Base-by-base conservation (phyloP, 2,797 vertebrate species). In the Acrossocheilus wenchowensis region DNA sequence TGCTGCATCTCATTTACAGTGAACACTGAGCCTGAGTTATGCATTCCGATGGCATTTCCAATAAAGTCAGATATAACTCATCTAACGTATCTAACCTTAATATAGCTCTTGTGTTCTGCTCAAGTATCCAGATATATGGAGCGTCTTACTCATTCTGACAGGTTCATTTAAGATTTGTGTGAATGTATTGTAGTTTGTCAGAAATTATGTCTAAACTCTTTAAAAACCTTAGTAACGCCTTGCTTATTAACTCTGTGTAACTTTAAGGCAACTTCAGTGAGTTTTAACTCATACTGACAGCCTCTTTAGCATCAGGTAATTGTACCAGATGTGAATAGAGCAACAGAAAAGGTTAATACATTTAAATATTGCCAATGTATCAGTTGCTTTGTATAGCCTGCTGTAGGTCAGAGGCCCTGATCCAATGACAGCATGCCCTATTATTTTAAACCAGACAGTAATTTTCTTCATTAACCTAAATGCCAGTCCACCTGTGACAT, bases 381-480 rank as follows among this genome's bases (percentile, higher is more conserved):
- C 69, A n/a, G 83, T 81, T 88, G 72, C 50, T 79, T 77, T 84
- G 80, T 68, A 79, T 84, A 87, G 82, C 68, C 54, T 87, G 86
- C 87, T 91, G 64, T 54, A 89, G 90, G 92, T 93, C 90, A 93
- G 74, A 84, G 82, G 82, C 30, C 75, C 50, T 81, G 85, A 90
- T 79, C 82, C 72, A 71, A 81, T 87, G 86, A 90, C 78, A 80
- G 82, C 84, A 75, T 89, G 87, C 83, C 87, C 73, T 86, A 89
- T 92, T 91, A 90, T 92, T 92, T 90, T 88, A 78, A 84, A 90
- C 80, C 89, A 88, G 84, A 78, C 88, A 90, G 92, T 92, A 89
- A 89, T 91, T 88, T 90, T 90, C 89, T 85, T 93, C 92, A 94
- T 94, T 93, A 93, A 91, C 78, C 87, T 87, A 91, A 92, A 89